Conservation (phyloP, 2,113 vertebrate genomes). For the Arenaria interpres region DNA sequence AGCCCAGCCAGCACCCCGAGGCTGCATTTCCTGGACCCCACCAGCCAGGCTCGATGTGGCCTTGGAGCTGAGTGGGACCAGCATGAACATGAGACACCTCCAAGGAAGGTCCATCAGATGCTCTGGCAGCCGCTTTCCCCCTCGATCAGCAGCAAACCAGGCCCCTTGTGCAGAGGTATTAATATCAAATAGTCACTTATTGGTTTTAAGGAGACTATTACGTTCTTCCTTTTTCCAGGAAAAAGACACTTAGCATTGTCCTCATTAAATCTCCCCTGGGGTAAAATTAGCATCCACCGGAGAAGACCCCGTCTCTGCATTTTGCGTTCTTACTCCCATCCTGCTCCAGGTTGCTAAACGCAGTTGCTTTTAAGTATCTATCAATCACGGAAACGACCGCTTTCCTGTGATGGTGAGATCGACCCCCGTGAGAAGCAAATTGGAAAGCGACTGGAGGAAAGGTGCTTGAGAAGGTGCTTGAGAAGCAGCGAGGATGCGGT, state of each 20-base stretch:
- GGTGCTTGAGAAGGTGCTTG: background rate
- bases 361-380: background rate
- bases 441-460: background rate
- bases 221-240: background rate
- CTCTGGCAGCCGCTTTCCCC: background rate
- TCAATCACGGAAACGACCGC: background rate
- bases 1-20: background rate
- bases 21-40: background rate
- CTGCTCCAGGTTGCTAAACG: background rate
- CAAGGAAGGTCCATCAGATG: background rate
- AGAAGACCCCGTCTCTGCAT: background rate
- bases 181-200: background rate
- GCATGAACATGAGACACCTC: background rate
- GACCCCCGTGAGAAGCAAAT: background rate
- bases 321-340: background rate
- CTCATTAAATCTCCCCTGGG: background rate
- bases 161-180: background rate
- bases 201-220: background rate
- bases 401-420: background rate
- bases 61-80: background rate
- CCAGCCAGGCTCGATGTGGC: background rate
- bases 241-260: background rate
- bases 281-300: background rate
- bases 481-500: rapidly evolving
- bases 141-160: background rate